Conservation (phyloP, 2,797 vertebrate genomes). For the Harpagifer antarcticus region DNA sequence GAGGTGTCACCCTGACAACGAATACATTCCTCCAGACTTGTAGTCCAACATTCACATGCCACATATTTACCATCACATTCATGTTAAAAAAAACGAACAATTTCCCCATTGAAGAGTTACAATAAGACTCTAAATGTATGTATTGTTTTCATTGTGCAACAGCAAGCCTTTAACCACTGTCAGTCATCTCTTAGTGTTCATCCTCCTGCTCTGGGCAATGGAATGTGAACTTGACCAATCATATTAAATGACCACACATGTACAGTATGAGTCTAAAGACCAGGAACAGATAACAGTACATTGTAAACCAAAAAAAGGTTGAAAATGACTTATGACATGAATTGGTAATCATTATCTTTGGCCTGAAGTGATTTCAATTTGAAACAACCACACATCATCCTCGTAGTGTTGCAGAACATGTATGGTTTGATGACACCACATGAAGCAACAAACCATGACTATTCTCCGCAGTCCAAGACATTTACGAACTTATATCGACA, state of each 20-base stretch:
- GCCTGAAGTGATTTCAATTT: slow-evolving; percentile 17
- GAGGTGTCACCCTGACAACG: slow-evolving; percentile 48
- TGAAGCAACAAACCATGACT: slow-evolving; percentile 7
- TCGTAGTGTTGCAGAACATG: not conserved
- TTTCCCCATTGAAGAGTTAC: not conserved
- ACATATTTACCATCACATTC: slow-evolving; percentile 1
- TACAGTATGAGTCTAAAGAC: not conserved
- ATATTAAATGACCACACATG: slow-evolving; percentile 1
- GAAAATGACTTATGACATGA: slow-evolving; percentile 17
- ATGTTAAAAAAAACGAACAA: slow-evolving; percentile 7
- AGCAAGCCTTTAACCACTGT: slow-evolving; percentile 2
- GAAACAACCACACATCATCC: slow-evolving; percentile 1
- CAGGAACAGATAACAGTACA: not conserved
- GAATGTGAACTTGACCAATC: slow-evolving; percentile 21
- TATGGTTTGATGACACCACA: slow-evolving; percentile 15
- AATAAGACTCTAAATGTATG: not conserved
- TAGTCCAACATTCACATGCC: not conserved
- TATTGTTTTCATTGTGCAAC: not conserved
- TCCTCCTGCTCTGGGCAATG: not conserved
- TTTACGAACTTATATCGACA: slow-evolving; percentile 51
- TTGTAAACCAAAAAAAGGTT: slow-evolving; percentile 11
- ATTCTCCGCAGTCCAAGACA: slow-evolving; percentile 24
- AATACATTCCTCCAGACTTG: slow-evolving; percentile 48
- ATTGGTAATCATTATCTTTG: not conserved
- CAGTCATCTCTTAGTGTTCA: slow-evolving; percentile 5